Percentiles rank a stretch among this genome's conserved stretches.
These are phyloP conservation scores for Microcebus ravelobensis DNA, from an alignment of 2,113 vertebrate species.

Conservation along the genomic window DNA sequence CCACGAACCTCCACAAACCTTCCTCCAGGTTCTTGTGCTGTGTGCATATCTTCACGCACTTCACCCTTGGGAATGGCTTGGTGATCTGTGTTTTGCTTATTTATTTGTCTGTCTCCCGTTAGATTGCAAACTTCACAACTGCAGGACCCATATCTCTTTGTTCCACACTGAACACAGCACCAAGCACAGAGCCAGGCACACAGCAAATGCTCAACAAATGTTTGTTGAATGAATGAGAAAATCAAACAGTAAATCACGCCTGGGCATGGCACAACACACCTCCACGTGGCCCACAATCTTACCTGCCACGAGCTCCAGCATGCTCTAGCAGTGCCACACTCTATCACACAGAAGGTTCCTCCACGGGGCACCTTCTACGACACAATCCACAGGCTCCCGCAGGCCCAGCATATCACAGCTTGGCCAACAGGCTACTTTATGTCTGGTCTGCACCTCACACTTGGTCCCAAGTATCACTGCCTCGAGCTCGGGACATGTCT, in stretches of 20 bases:
- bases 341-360: neutral
- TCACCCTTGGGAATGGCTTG: neutral
- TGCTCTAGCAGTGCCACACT: no score
- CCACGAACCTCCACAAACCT: accelerated
- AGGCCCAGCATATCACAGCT: neutral
- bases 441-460: neutral
- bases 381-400: neutral
- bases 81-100: neutral
- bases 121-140: neutral
- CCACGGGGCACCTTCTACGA: accelerated
- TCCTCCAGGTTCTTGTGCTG: accelerated
- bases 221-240: neutral
- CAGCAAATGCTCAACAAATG: neutral
- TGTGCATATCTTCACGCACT: accelerated
- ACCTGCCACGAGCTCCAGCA: neutral
- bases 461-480: neutral
- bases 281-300: neutral
- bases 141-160: neutral
- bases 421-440: accelerated
- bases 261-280: accelerated
- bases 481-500: neutral
- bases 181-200: neutral
- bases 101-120: neutral
- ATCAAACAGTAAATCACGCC: neutral
- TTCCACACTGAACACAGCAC: neutral